Evolutionary conservation across 2,797 vertebrate genomes (phyloP).

Genomic region (Staurois parvus): DNA sequence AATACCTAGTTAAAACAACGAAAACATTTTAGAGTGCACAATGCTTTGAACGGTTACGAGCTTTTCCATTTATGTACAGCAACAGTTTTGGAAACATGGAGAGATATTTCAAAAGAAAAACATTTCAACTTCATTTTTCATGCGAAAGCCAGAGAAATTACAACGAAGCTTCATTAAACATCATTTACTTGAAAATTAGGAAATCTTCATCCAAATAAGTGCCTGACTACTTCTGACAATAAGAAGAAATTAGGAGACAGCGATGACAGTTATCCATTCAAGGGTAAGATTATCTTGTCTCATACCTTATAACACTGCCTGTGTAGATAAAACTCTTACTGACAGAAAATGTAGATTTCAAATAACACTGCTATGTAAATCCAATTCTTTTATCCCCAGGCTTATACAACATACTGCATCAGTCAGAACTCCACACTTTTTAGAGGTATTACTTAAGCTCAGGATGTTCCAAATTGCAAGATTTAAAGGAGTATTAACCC

Average conservation of each 20-base stretch:
- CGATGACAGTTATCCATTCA: constrained; percentile 1
- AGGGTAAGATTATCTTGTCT: constrained; percentile 31
- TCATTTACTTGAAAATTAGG: neutral
- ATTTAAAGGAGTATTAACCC: no score
- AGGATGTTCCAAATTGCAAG: no score
- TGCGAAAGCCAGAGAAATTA: no score
- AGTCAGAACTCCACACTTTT: neutral
- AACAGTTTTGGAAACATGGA: no score
- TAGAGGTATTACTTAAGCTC: no score
- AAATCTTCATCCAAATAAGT: neutral
- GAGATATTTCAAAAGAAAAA: no score
- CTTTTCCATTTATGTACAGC: no score
- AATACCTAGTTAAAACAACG: no score
- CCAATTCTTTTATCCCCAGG: neutral
- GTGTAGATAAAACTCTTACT: constrained; percentile 11
- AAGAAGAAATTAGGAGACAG: neutral
- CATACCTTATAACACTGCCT: neutral
- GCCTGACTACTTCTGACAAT: neutral
- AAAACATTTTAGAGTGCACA: no score
- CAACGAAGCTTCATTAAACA: neutral
- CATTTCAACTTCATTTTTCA: no score
- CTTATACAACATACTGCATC: neutral
- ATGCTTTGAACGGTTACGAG: no score
- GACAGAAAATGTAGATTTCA: neutral
- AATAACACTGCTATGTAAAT: neutral